phyloP scores from a whole-genome alignment of 2,113 vertebrate species.

The Taurulus bubalis region DNA sequence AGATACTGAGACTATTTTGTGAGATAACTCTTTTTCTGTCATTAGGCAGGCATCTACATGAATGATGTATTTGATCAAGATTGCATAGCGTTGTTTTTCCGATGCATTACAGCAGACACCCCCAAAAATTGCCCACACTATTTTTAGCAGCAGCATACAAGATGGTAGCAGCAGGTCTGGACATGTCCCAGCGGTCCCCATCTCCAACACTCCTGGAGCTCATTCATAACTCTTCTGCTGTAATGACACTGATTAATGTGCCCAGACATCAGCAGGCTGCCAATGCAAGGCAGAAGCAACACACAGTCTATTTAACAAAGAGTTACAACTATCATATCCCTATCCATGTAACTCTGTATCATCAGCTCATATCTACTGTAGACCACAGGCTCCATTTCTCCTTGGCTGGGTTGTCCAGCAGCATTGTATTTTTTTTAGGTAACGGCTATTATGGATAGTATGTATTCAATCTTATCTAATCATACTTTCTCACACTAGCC shows the following conservation, averaged over 20 bases:
- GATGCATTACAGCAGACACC: slow-evolving; percentile 14
- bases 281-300: slow-evolving; percentile 38
- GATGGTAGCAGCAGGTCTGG: slow-evolving; percentile 38
- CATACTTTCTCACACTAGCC: neutral
- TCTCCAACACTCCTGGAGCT: slow-evolving; percentile 41
- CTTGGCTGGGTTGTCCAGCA: neutral
- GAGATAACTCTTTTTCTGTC: slow-evolving; percentile 41
- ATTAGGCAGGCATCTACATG: slow-evolving; percentile 24
- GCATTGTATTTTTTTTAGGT: slow-evolving; percentile 24
- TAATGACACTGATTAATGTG: slow-evolving; percentile 67
- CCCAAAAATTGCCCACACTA: slow-evolving; percentile 1
- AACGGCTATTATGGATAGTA: slow-evolving; percentile 41
- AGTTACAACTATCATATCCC: slow-evolving; percentile 42
- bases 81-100: slow-evolving; percentile 25
- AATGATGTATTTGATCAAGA: slow-evolving; percentile 42
- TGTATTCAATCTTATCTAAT: slow-evolving; percentile 18
- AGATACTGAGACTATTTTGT: slow-evolving; percentile 16
- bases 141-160: slow-evolving; percentile 44
- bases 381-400: slow-evolving; percentile 17
- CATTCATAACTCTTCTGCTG: slow-evolving; percentile 59
- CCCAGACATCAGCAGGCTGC: slow-evolving; percentile 48
- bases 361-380: neutral
- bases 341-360: slow-evolving; percentile 45
- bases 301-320: slow-evolving; percentile 57
- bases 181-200: slow-evolving; percentile 44